These are phyloP conservation scores for Ennomos fuscantarius DNA, from an alignment of 2,888 invertebrate genomes.

Conservation along the genomic window DNA sequence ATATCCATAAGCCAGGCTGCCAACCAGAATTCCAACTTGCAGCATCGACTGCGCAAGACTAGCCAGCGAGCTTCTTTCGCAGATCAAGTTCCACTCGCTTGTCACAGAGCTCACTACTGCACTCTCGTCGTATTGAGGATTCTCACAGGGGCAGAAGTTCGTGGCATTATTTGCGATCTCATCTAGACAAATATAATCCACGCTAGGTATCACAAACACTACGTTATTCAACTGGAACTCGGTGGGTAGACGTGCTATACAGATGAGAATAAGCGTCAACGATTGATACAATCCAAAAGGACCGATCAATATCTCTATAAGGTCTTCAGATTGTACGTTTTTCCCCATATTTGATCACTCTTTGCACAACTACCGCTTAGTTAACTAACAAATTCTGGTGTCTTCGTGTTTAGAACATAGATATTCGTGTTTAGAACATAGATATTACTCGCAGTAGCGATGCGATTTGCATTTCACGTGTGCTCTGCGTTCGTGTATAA, in stretches of 20 bases:
- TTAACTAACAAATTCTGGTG: too few species aligned
- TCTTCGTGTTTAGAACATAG: too few species aligned
- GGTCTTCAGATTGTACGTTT: conserved; percentile 46
- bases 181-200: conserved; percentile 77
- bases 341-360: not conserved
- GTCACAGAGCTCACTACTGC: conserved; percentile 84
- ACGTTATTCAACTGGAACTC: conserved; percentile 85
- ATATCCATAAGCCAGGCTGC: conserved; percentile 82
- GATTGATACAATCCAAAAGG: conserved; percentile 83
- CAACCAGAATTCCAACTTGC: conserved; percentile 83
- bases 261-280: conserved; percentile 76
- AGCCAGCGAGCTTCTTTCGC: conserved; percentile 79
- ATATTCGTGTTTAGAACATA: too few species aligned
- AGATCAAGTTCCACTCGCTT: conserved; percentile 86
- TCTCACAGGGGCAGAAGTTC: conserved; percentile 70
- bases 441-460: too few species aligned
- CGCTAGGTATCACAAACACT: conserved; percentile 82
- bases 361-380: too few species aligned
- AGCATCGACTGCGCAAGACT: conserved; percentile 84
- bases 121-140: conserved; percentile 82
- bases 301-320: conserved; percentile 78
- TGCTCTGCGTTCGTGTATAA: too few species aligned
- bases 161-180: conserved; percentile 60
- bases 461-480: too few species aligned
- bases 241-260: conserved; percentile 82